Percentiles rank a stretch among this genome's conserved stretches.
phyloP scores from a whole-genome alignment of 92 coral and sea anemone species.

The Umimayanthus kanabou region DNA sequence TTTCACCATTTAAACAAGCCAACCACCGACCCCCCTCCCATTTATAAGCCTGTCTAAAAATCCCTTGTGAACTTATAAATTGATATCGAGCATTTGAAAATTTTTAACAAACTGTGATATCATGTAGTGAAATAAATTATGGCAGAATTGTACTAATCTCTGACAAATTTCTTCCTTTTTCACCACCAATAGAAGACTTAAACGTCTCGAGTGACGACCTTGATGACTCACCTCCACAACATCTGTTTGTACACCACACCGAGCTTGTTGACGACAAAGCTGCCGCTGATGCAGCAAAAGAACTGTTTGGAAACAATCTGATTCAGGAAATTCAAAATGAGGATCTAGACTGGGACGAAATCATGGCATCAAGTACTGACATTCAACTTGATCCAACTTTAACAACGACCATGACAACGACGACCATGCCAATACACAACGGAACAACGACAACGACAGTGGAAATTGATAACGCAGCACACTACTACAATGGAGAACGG shows the following conservation, averaged over 20 bases:
- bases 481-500: constrained; percentile 73
- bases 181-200: constrained; percentile 74
- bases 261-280: constrained; percentile 80
- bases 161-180: not conserved
- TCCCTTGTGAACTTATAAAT: too few species aligned
- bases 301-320: constrained; percentile 93
- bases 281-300: constrained; percentile 99
- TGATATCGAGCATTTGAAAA: too few species aligned
- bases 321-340: constrained; percentile 97
- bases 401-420: constrained; percentile 62
- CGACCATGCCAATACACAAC: constrained; percentile 55
- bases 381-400: constrained; percentile 82
- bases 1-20: too few species aligned
- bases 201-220: constrained; percentile 84
- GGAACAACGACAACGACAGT: constrained; percentile 89
- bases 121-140: too few species aligned
- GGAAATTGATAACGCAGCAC: constrained; percentile 93
- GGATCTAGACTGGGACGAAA: constrained; percentile 97
- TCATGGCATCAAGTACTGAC: constrained; percentile 89
- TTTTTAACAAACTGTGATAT: too few species aligned
- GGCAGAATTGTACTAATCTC: too few species aligned
- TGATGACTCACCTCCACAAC: constrained; percentile 56
- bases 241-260: constrained; percentile 46
- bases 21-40: too few species aligned
- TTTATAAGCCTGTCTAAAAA: too few species aligned